phyloP scores from a whole-genome alignment of 2,113 vertebrate genomes.

The Vicugna pacos region DNA sequence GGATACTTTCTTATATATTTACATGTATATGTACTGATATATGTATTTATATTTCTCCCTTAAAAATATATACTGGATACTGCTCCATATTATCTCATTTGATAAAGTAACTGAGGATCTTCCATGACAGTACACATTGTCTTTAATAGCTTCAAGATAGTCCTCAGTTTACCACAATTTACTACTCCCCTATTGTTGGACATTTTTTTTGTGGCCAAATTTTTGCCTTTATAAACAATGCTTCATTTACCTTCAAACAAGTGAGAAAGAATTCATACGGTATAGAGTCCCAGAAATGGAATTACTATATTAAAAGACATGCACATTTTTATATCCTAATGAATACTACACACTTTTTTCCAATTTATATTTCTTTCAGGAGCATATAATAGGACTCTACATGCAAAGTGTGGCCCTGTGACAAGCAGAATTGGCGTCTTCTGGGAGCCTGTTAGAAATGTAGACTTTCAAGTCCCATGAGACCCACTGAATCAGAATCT shows the following conservation, averaged over 20 bases:
- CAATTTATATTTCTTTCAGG: background rate
- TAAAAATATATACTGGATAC: background rate
- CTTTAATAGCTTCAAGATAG: background rate
- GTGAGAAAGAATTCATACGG: background rate
- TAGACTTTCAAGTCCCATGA: background rate
- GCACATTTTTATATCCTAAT: background rate
- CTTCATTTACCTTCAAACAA: background rate
- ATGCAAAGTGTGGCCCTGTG: background rate
- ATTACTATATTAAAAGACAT: background rate
- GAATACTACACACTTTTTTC: background rate
- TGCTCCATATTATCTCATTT: background rate
- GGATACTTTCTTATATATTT: background rate
- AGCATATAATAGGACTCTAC: background rate
- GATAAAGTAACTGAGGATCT: background rate
- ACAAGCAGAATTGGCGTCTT: background rate
- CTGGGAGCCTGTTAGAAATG: background rate
- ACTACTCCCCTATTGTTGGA: background rate
- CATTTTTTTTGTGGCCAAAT: background rate
- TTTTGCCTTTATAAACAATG: constrained; percentile 20
- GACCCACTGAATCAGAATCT: background rate
- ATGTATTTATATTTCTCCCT: background rate
- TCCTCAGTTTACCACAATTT: background rate
- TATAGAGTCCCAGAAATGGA: background rate
- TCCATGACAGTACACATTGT: background rate
- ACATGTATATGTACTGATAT: background rate